A percentile compares a stretch with the other conserved stretches of the same genome.
phyloP scores from a whole-genome alignment of 2,888 invertebrate species.

The Idaea aversata region DNA sequence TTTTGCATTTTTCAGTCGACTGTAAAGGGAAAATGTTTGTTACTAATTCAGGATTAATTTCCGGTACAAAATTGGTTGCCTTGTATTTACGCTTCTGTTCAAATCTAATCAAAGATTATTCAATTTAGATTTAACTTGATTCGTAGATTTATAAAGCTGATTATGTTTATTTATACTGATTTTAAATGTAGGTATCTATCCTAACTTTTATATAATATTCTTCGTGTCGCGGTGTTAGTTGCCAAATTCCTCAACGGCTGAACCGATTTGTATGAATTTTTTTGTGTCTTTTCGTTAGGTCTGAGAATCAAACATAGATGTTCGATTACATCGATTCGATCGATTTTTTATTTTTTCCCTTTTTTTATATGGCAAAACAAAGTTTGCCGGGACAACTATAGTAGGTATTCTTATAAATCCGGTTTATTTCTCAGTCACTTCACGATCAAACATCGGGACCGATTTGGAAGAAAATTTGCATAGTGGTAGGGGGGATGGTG shows the following conservation, averaged over 20 bases:
- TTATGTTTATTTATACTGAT: neutral
- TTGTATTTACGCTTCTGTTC: neutral
- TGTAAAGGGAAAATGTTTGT: neutral
- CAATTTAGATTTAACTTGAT: neutral
- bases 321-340: neutral
- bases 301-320: too few relatives aligned
- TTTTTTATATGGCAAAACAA: too few relatives aligned
- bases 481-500: too few relatives aligned
- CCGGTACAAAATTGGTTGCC: neutral
- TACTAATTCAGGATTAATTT: neutral
- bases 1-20: neutral
- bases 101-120: neutral
- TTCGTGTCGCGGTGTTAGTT: neutral
- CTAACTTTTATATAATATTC: neutral
- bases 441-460: too few relatives aligned
- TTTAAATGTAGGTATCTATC: too few relatives aligned
- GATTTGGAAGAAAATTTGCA: too few relatives aligned
- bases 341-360: neutral
- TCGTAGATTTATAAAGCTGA: neutral
- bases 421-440: too few relatives aligned
- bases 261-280: too few relatives aligned
- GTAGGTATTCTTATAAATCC: too few relatives aligned
- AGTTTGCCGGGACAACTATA: too few relatives aligned
- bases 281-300: too few relatives aligned
- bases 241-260: too few relatives aligned